phyloP scores from a whole-genome alignment of 2,797 vertebrate genomes.

The Amphiprion clarkii region DNA sequence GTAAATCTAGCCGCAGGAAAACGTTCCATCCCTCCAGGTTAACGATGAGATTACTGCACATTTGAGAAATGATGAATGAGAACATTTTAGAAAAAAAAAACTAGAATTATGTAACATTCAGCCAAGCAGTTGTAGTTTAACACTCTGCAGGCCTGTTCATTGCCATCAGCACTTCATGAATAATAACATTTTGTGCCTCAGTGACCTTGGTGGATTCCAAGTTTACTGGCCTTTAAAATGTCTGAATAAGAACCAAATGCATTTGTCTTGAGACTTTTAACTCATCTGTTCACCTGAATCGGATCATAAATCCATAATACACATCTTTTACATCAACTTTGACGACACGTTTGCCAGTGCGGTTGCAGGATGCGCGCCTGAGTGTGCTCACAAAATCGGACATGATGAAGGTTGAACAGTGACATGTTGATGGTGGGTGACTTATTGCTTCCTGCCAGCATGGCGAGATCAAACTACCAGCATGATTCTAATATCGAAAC shows the following conservation, averaged over 20 bases:
- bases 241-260: slow-evolving; percentile 51
- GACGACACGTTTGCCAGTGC: neutral
- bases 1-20: slow-evolving; percentile 51
- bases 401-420: slow-evolving; percentile 44
- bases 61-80: slow-evolving; percentile 60
- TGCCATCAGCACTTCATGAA: slow-evolving; percentile 55
- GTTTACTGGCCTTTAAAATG: slow-evolving; percentile 71
- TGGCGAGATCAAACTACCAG: slow-evolving; percentile 11
- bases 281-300: neutral
- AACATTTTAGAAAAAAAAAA: slow-evolving; percentile 15
- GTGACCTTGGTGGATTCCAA: slow-evolving; percentile 47
- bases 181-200: slow-evolving; percentile 65
- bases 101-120: slow-evolving; percentile 44
- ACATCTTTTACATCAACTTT: neutral
- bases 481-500: slow-evolving; percentile 38
- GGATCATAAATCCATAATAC: slow-evolving; percentile 4
- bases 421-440: slow-evolving; percentile 50
- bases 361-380: slow-evolving; percentile 5
- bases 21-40: slow-evolving; percentile 50
- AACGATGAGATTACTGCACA: slow-evolving; percentile 48
- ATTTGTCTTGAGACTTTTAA: slow-evolving; percentile 34
- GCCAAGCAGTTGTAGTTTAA: slow-evolving; percentile 27
- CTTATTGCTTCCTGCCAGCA: slow-evolving; percentile 45
- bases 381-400: neutral
- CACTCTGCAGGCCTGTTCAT: slow-evolving; percentile 36